A percentile compares a stretch with the other conserved stretches of the same genome.
Conservation (phyloP, 2,888 invertebrate genomes). For the Tenodera sinensis region DNA sequence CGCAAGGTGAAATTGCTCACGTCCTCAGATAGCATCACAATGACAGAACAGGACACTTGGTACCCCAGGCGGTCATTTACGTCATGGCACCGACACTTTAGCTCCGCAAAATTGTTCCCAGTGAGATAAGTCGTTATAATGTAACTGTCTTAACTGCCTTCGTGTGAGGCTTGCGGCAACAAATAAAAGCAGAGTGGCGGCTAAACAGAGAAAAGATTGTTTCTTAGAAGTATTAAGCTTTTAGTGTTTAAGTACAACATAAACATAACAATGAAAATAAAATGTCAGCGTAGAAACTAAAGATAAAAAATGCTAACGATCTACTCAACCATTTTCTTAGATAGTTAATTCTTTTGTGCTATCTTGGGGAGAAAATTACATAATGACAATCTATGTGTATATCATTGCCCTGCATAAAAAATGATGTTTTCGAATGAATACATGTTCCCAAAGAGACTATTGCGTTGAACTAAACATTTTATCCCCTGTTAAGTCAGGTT, state of each 20-base stretch:
- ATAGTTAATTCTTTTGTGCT: no score
- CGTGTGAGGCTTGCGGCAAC: background rate
- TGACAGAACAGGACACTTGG: background rate
- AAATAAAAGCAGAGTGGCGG: background rate
- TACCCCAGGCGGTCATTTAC: background rate
- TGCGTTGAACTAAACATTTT: no score
- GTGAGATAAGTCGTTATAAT: background rate
- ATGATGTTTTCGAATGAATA: no score
- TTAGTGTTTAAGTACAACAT: background rate
- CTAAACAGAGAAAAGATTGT: background rate
- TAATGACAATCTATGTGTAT: no score
- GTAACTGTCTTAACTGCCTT: background rate
- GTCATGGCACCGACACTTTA: background rate
- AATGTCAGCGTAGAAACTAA: background rate
- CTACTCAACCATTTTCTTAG: no score
- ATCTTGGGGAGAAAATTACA: no score
- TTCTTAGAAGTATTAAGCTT: background rate
- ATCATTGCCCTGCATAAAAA: no score
- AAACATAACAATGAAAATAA: background rate
- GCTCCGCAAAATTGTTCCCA: background rate
- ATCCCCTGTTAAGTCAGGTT: no score
- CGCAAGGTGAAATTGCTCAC: background rate
- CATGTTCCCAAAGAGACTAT: no score
- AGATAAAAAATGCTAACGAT: no score
- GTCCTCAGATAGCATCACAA: background rate